Base-by-base conservation (phyloP, 2,113 vertebrate species). In the Sebastes fasciatus region DNA sequence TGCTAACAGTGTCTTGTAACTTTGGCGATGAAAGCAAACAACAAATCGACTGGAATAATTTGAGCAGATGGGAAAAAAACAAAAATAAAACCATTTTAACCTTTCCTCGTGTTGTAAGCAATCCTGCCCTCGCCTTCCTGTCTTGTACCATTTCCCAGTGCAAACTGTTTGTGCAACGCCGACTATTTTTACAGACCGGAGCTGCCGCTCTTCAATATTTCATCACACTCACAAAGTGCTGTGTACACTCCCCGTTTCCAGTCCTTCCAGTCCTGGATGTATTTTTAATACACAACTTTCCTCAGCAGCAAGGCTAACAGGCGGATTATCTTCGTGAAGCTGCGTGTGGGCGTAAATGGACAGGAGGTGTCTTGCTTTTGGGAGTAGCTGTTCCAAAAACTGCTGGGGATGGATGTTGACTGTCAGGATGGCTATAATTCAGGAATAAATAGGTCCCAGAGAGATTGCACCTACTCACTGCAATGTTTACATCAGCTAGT, bases 201-300 rank as follows among this genome's bases (percentile, higher is more conserved):
- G 69, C 66, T 65, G 57, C 72, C 60, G 42, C 73, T 65, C 54
- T 62, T 85, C 70, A 84, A 82, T 87, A 83, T 91, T 91, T 90
- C 62, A 89, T 83, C 79, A 75, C 52, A 62, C 63, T 73, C 79
- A 13, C 54, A 62, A 68, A 72, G 70, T 76, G 49, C 77, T 76
- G 45, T 23, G 19, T 9, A 75, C 58, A 21, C 19, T 34, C 8
- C 46, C 14, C 19, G 26, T 66, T 71, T 71, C 45, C 63, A 63
- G 19, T 68, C 40, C 69, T 77, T 72, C 52, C 64, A 68, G n/a
- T 65, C 40, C 73, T 21, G 45, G 14, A 26, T 78, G 42, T 84
- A 77, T 68, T 86, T 87, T 79, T 72, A 51, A 34, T 1, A 14
- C 55, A 43, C 16, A 83, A 40, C 71, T 69, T 74, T 77, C 45